Evolutionary conservation across 35 echinoderm and acorn worm species (phyloP).

Genomic region (Diadema setosum): DNA sequence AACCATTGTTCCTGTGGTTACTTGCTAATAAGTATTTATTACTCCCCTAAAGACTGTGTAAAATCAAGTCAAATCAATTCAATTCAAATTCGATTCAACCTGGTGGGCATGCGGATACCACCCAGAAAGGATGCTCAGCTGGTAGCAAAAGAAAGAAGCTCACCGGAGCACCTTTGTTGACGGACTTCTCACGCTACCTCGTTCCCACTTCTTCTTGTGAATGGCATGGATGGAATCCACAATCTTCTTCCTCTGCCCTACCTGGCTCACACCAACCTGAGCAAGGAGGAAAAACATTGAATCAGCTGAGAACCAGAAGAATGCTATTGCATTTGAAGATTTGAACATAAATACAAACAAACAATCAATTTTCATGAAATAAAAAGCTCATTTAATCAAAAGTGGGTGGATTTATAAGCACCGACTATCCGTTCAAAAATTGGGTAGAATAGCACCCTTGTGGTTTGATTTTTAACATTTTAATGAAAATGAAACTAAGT

Average conservation of each 20-base stretch:
- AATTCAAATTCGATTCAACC: not conserved
- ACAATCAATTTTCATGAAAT: no score
- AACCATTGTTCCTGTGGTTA: not conserved
- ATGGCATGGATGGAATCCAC: conserved; percentile 79
- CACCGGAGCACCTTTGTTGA: conserved; percentile 67
- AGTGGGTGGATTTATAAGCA: no score
- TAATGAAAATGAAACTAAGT: no score
- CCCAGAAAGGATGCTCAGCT: not conserved
- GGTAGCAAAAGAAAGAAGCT: not conserved
- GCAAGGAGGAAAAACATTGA: not conserved
- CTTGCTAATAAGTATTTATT: not conserved
- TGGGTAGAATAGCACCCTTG: no score
- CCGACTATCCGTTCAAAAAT: no score
- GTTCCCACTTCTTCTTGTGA: conserved; percentile 91
- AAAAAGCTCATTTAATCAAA: no score
- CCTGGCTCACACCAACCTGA: conserved; percentile 73
- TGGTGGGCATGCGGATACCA: not conserved
- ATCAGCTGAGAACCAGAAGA: not conserved
- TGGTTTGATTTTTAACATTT: no score
- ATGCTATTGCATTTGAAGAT: not conserved
- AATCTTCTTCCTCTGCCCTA: conserved; percentile 72
- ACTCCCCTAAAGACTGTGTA: not conserved
- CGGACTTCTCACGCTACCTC: conserved; percentile 61
- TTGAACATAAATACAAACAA: no score
- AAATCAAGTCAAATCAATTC: not conserved